phyloP scores from a whole-genome alignment of 2,113 vertebrate genomes.

The Felis chaus region DNA sequence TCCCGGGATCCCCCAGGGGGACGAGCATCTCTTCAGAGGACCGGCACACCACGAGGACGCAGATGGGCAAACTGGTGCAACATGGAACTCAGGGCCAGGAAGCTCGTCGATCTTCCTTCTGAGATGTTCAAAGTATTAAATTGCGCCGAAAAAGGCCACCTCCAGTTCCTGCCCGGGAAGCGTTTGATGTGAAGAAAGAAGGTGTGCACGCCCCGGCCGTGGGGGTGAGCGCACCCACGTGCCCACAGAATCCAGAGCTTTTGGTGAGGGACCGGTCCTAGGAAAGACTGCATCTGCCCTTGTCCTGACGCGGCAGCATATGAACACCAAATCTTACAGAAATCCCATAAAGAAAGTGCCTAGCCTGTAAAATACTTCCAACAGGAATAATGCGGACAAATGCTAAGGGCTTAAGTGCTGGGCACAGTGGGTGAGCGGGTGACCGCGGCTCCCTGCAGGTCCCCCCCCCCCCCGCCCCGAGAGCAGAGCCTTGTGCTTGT shows the following conservation, averaged over 20 bases:
- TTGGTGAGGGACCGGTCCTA: not conserved
- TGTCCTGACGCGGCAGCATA: rapidly evolving
- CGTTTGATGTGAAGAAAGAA: rapidly evolving
- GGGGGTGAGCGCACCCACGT: rapidly evolving
- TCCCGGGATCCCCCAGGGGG: not conserved
- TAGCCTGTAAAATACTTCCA: not conserved
- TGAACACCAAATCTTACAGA: rapidly evolving
- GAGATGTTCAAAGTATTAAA: not conserved
- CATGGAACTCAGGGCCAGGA: not conserved
- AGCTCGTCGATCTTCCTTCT: not conserved
- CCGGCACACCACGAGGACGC: no score
- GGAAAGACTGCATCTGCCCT: rapidly evolving
- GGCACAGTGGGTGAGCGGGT: rapidly evolving
- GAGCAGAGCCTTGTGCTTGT: rapidly evolving
- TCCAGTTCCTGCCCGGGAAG: not conserved
- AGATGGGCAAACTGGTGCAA: not conserved
- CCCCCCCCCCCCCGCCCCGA: no score
- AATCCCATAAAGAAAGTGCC: not conserved
- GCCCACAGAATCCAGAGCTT: rapidly evolving
- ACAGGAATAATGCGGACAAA: rapidly evolving
- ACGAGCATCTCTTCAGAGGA: no score
- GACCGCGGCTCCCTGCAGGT: rapidly evolving
- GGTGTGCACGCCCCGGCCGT: rapidly evolving
- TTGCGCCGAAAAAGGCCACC: not conserved
- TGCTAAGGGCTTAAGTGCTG: rapidly evolving